Evolutionary conservation across 1,140 invertebrate species (phyloP).

Genomic region (Drosophila hydei): DNA sequence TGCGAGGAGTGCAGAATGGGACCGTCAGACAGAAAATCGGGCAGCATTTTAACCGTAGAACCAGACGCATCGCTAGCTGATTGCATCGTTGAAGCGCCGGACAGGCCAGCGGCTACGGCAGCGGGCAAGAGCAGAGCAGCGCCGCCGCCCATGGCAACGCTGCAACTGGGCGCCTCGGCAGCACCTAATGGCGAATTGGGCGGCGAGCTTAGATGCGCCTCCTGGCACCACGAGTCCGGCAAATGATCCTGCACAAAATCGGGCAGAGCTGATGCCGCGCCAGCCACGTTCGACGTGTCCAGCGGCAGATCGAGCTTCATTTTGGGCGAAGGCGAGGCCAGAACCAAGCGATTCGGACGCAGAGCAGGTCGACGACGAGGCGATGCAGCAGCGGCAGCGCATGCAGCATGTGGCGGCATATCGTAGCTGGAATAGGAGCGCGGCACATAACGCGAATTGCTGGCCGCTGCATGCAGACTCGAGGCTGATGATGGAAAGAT

Average conservation of each 20-base stretch:
- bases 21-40: slow-evolving; percentile 90
- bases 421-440: slow-evolving; percentile 83
- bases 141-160: slow-evolving; percentile 26
- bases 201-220: slow-evolving; percentile 72
- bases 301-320: slow-evolving; percentile 76
- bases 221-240: slow-evolving; percentile 85
- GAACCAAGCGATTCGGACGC: slow-evolving; percentile 67
- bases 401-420: slow-evolving; percentile 54
- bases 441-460: slow-evolving; percentile 67
- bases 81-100: slow-evolving; percentile 34
- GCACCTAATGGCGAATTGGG: slow-evolving; percentile 71
- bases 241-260: slow-evolving; percentile 88
- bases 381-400: slow-evolving; percentile 31
- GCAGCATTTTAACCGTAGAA: slow-evolving; percentile 85
- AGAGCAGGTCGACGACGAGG: slow-evolving; percentile 61
- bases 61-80: slow-evolving; percentile 35
- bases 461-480: slow-evolving; percentile 42
- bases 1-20: slow-evolving; percentile 86
- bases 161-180: slow-evolving; percentile 79
- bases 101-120: slow-evolving; percentile 28
- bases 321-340: slow-evolving; percentile 52
- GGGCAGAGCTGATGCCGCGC: slow-evolving; percentile 84
- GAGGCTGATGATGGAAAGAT: slow-evolving; percentile 65
- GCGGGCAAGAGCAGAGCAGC: slow-evolving; percentile 19
- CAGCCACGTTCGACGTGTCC: slow-evolving; percentile 40